A percentile compares a stretch with the other conserved stretches of the same genome.
These are phyloP conservation scores for Epinotia nisella DNA, from an alignment of 2,888 invertebrate genomes.

Conservation along the genomic window DNA sequence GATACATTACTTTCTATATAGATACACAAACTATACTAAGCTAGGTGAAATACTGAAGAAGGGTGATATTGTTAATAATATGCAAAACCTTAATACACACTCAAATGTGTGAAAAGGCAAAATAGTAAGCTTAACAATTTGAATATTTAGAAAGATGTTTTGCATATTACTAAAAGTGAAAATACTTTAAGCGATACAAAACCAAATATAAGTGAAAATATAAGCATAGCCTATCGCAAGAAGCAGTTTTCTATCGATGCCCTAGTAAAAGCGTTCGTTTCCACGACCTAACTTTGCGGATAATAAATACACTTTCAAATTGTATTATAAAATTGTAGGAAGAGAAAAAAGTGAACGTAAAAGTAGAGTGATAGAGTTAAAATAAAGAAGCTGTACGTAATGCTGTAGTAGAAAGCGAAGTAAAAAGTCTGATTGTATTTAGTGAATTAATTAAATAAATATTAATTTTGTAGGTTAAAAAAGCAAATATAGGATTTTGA, in stretches of 20 bases:
- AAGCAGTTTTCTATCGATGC: slow-evolving; percentile 22
- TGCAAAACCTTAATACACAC: slow-evolving; percentile 19
- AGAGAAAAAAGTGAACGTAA: slow-evolving; percentile 19
- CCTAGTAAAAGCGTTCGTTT: slow-evolving; percentile 32
- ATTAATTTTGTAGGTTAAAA: not conserved
- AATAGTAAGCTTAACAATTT: not conserved
- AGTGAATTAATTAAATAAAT: not conserved
- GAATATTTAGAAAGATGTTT: slow-evolving; percentile 37
- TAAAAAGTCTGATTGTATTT: not conserved
- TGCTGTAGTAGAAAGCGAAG: slow-evolving; percentile 24
- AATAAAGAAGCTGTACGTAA: slow-evolving; percentile 46
- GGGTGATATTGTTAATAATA: slow-evolving; percentile 45
- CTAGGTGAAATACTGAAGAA: slow-evolving; percentile 47
- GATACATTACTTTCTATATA: slow-evolving; percentile 67
- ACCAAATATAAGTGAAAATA: slow-evolving; percentile 30
- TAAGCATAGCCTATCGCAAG: slow-evolving; percentile 39
- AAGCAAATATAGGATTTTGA: not conserved
- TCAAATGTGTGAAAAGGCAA: not conserved
- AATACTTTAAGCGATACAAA: slow-evolving; percentile 42
- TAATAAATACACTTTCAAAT: slow-evolving; percentile 40
- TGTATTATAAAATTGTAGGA: slow-evolving; percentile 45
- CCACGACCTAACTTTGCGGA: slow-evolving; percentile 22
- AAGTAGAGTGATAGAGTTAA: slow-evolving; percentile 23
- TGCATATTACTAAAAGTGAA: slow-evolving; percentile 52
- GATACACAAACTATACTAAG: slow-evolving; percentile 49